A percentile compares a stretch with the other conserved stretches of the same genome.
phyloP scores from a whole-genome alignment of 2,113 vertebrate genomes.

The Emydocephalus ijimae region DNA sequence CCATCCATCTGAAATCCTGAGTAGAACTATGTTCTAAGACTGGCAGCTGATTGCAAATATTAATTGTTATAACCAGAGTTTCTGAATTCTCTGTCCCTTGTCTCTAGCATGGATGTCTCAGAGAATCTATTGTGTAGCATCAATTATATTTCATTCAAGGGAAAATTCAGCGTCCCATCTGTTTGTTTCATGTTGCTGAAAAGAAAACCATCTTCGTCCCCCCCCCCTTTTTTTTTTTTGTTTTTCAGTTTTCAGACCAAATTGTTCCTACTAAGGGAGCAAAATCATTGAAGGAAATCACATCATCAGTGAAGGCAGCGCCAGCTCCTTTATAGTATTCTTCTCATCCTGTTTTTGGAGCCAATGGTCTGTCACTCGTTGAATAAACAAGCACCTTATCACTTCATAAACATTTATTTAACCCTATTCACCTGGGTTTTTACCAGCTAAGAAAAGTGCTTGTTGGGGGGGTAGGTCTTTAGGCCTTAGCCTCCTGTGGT shows the following conservation, averaged over 20 bases:
- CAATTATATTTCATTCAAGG: not conserved
- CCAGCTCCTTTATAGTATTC: conserved; percentile 77
- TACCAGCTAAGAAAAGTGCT: conserved; percentile 79
- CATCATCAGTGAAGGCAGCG: conserved; percentile 74
- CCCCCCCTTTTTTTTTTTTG: not conserved
- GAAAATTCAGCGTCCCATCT: conserved; percentile 38
- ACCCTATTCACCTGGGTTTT: conserved; percentile 87
- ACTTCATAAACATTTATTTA: conserved; percentile 99
- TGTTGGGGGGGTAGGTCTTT: conserved; percentile 65
- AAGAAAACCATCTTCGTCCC: conserved; percentile 54
- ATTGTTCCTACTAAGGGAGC: conserved; percentile 45
- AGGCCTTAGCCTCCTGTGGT: conserved; percentile 60
- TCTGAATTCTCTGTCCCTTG: not conserved
- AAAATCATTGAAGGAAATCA: conserved; percentile 78
- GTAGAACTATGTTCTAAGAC: not conserved
- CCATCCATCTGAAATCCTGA: not conserved
- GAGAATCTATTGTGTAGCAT: not conserved
- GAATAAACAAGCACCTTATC: conserved; percentile 97
- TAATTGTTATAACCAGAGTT: not conserved
- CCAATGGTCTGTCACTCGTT: conserved; percentile 80
- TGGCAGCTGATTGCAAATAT: not conserved
- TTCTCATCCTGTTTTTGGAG: conserved; percentile 76
- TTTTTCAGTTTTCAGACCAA: conserved; percentile 65
- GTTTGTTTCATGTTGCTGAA: conserved; percentile 38
- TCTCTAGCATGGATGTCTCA: not conserved